Evolutionary conservation across 2,113 vertebrate genomes (phyloP), one percentile per base, ranked within the genome.

Genomic region (Tragulus kanchil): DNA sequence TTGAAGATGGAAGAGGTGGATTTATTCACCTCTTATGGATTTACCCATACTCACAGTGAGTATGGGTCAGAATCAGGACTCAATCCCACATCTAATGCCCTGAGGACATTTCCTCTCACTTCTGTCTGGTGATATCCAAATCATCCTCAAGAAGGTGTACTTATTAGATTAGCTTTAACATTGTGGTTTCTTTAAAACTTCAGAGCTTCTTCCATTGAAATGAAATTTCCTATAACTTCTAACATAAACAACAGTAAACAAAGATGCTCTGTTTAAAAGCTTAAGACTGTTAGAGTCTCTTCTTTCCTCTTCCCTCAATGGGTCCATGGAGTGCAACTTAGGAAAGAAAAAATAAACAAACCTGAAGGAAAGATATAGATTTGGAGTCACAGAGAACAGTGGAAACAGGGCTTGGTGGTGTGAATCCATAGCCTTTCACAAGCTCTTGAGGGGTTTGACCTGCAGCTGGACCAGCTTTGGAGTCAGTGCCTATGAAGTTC

Each of bases 221-320:
- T 58, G 71, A 83, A 56, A 79, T 56, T 45, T 92, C 36, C 3
- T 52, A 26, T 78, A 85, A 25, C 10, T 12, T 48, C 65, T 81
- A 48, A 42, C 8, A 36, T 81, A 54, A 1, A 36, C 6, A 85
- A 67, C 13, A 69, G 21, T 64, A 75, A 83, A 42, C 58, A 69
- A 73, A 96, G n/a, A 19, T 67, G 25, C 31, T 92, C 19, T 92
- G 12, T 69, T 87, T 79, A 82, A 96, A 64, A 71, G 42, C 52
- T 71, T 9, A 75, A 26, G 9, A 17, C 64, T 19, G 0, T 23
- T 75, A 42, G 10, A 65, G 42, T 88, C 62, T 90, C 3, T 58
- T 21, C 19, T 52, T 69, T 56, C 36, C 59, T 81, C 17, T 85
- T 87, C 36, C 9, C 36, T 1, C 56, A 86, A 36, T 1, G 42